A percentile compares a stretch with the other conserved stretches of the same genome.
Evolutionary conservation across 1,140 invertebrate species (phyloP).

Genomic region (Calephelis virginiensis): DNA sequence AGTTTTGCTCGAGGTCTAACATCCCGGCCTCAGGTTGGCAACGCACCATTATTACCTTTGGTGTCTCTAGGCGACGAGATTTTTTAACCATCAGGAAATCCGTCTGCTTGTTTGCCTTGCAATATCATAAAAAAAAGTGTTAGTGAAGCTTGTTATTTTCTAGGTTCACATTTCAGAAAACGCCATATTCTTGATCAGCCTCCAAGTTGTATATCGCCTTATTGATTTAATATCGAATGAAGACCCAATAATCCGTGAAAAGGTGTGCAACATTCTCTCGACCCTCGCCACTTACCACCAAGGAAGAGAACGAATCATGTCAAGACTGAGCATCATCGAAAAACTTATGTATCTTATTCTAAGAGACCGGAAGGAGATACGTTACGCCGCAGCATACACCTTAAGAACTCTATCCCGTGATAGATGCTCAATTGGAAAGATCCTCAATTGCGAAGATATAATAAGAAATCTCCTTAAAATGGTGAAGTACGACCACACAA

Average conservation of each 20-base stretch:
- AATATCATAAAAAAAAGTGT: too few species aligned
- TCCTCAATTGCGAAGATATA: conserved; percentile 44
- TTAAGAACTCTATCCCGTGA: conserved; percentile 48
- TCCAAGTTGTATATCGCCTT: conserved; percentile 55
- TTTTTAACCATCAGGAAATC: too few species aligned
- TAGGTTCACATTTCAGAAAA: conserved; percentile 69
- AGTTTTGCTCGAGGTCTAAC: too few species aligned
- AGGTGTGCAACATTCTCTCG: conserved; percentile 54
- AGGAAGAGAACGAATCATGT: conserved; percentile 50
- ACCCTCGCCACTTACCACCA: conserved; percentile 55
- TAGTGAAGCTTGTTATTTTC: conserved; percentile 15
- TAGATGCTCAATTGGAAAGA: conserved; percentile 46
- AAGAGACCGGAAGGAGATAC: conserved; percentile 59
- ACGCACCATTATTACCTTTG: too few species aligned
- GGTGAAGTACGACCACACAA: conserved; percentile 54
- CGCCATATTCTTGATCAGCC: conserved; percentile 55
- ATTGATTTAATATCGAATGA: conserved; percentile 49
- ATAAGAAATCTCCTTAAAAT: conserved; percentile 58
- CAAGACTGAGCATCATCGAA: conserved; percentile 41
- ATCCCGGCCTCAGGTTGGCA: too few species aligned
- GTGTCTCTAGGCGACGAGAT: too few species aligned
- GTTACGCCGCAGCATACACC: conserved; percentile 55
- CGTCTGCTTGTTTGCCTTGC: too few species aligned
- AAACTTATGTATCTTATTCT: conserved; percentile 54
- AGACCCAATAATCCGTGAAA: conserved; percentile 57